Evolutionary conservation across 2,113 vertebrate species (phyloP), one percentile per base, ranked within the genome.

Genomic region (Catharus fuscescens): DNA sequence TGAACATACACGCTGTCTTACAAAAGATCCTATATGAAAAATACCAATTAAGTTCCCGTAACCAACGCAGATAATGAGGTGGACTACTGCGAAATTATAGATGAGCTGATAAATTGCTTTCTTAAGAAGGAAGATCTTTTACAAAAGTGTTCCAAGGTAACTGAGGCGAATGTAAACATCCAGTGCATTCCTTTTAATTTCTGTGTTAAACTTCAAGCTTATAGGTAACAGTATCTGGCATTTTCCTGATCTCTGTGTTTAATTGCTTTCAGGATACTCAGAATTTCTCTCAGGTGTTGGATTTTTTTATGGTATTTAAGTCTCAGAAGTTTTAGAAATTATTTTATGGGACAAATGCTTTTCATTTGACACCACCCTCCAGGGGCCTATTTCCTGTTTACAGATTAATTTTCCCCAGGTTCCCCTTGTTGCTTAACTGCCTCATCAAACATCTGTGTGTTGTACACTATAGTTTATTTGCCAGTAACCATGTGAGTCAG

Each of bases 401-500:
- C 25, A 38, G 59, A 26, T 70, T 45, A 31, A 32, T 90, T 89
- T 78, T 89, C 32, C 21, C 77, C 26, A 59, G 36, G 28, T 82
- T 88, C 77, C 47, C 47, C 23, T 80, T 73, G 42, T 85, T 96
- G 79, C 67, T 92, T 73, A 88, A 83, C 9, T 53, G 54, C 23
- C 12, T 45, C 36, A 65, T 60, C 82, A 59, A 62, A 38, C 18
- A 24, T 14, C 21, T 12, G 7, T 80, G 29, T 20, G 28, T 9
- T 50, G 71, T 77, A 54, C 52, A 7, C 32, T 62, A 6, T 29
- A 34, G 80, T 95, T 92, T 88, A 83, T 88, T 94, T 93, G 81
- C 80, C 82, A 34, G 88, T 66, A 93, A 42, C 40, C 12, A 32
- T 62, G 31, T 92, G 92, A 96, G 92, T 83, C 95, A 94, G 38